Base-by-base conservation (phyloP, 1,140 invertebrate species). In the Drosophila erecta region DNA sequence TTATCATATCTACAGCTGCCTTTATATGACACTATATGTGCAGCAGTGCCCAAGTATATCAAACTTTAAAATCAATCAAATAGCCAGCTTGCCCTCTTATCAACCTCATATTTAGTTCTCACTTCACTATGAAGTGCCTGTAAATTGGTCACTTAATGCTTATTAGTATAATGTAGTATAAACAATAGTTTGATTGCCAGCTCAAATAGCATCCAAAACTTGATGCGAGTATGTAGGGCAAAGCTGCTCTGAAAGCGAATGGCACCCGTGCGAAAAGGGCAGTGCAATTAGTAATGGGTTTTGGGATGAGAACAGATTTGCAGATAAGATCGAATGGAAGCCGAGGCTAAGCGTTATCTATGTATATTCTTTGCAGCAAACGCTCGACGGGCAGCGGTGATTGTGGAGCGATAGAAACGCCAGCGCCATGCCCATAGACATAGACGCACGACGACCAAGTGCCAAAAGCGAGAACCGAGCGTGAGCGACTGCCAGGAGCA, bases 381-480 rank as follows among this genome's bases (percentile, higher is more conserved):
- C 43, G 51, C 66, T 70, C 51, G 43, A 24, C 24, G 41, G 43
- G 66, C 50, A 71, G 51, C 50, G 67, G 43, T 60, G 69, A 79
- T 87, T 89, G 83, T 83, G 72, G 75, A 84, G 71, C 76, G 71
- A 89, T 60, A 83, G 37, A 47, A 65, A 56, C 76, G 46, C 59
- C 83, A 87, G 62, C 70, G 84, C 83, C 84, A 87, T 87, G 79
- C 79, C 75, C 30, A 76, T 76, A 79, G 84, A 83, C 69, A 79
- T 61, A 54, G 62, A 67, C 60, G 59, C 57, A 69, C 70, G 62
- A 60, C 71, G 76, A 89, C 44, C 70, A 72, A 89, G 85, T 89
- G 85, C 84, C 79, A 87, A 89, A 84, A 87, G 54, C 51, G 73
- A 57, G 53, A 56, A 53, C n/a, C 27, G 49, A 70, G 49, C 84